A percentile compares a stretch with the other conserved stretches of the same genome.
These are phyloP conservation scores for Leguminivora glycinivorella DNA, from an alignment of 1,140 invertebrate genomes.

Conservation along the genomic window DNA sequence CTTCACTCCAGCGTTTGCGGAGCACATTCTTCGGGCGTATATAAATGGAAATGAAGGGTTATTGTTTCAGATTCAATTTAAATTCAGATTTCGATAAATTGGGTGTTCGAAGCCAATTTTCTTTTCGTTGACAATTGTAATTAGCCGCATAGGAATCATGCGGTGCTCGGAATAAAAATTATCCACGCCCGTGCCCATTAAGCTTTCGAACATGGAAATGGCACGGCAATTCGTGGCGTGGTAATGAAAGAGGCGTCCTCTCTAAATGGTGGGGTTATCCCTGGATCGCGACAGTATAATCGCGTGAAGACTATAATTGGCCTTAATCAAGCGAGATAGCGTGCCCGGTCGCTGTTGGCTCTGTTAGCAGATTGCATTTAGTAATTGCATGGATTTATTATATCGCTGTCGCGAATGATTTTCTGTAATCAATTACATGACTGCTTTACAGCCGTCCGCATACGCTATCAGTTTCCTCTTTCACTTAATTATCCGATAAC, in stretches of 20 bases:
- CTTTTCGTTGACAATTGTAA: conserved; percentile 40
- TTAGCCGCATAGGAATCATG: conserved; percentile 39
- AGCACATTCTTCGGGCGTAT: conserved; percentile 16
- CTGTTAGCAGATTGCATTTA: conserved; percentile 52
- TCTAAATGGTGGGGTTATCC: conserved; percentile 59
- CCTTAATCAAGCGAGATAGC: conserved; percentile 69
- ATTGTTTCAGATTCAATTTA: conserved; percentile 20
- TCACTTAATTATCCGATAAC: conserved; percentile 4
- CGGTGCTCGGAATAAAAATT: conserved; percentile 39
- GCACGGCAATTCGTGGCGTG: conserved; percentile 46
- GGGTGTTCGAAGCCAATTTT: conserved; percentile 27
- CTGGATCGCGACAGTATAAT: conserved; percentile 64
- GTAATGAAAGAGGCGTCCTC: conserved; percentile 58
- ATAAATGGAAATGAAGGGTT: conserved; percentile 29
- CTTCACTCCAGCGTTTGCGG: conserved; percentile 17
- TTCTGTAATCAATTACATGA: conserved; percentile 17
- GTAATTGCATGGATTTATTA: conserved; percentile 42
- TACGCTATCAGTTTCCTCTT: conserved; percentile 2
- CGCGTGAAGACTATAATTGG: conserved; percentile 66
- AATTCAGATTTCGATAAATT: not conserved
- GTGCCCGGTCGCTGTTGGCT: conserved; percentile 47
- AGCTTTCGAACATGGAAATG: conserved; percentile 49
- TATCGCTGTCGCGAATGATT: conserved; percentile 12
- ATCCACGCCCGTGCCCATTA: conserved; percentile 43
- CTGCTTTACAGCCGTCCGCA: conserved; percentile 10